Evolutionary conservation across 2,888 invertebrate genomes (phyloP).

Genomic region (Orthosia cruda): DNA sequence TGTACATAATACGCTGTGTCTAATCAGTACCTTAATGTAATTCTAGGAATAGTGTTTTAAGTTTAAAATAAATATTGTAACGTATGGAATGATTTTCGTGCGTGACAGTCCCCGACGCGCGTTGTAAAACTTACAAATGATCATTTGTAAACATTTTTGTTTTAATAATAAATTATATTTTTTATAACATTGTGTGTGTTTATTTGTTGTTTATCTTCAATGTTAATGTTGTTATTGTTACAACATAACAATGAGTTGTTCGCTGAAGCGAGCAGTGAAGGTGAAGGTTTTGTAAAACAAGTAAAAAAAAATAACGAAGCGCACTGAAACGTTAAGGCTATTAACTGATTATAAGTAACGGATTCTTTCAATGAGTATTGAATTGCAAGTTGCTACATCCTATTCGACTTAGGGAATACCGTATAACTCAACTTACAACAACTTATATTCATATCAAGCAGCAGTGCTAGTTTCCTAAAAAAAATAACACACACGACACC

Average conservation of each 20-base stretch:
- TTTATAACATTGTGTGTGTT: conserved; percentile 75
- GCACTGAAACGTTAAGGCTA: conserved; percentile 11
- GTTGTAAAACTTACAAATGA: conserved; percentile 82
- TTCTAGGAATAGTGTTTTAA: conserved; percentile 84
- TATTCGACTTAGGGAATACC: too few species aligned
- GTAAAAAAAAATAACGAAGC: conserved; percentile 23
- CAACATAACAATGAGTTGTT: conserved; percentile 6
- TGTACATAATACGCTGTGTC: conserved; percentile 87
- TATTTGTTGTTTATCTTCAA: conserved; percentile 38
- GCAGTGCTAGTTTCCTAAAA: too few species aligned
- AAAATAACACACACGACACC: too few species aligned
- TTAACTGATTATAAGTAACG: background rate
- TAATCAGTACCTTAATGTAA: conserved; percentile 88
- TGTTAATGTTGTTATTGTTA: background rate
- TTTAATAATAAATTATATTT: conserved; percentile 91
- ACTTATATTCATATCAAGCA: too few species aligned
- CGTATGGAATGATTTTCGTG: conserved; percentile 77
- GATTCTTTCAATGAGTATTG: background rate
- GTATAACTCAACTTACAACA: too few species aligned
- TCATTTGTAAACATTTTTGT: conserved; percentile 88
- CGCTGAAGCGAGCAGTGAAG: conserved; percentile 45
- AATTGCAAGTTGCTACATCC: background rate
- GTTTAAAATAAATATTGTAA: conserved; percentile 76
- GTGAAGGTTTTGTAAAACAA: conserved; percentile 39
- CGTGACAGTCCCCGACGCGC: conserved; percentile 78